A percentile compares a stretch with the other conserved stretches of the same genome.
Conservation (phyloP, 2,888 invertebrate species). For the Drosophila atripex region DNA sequence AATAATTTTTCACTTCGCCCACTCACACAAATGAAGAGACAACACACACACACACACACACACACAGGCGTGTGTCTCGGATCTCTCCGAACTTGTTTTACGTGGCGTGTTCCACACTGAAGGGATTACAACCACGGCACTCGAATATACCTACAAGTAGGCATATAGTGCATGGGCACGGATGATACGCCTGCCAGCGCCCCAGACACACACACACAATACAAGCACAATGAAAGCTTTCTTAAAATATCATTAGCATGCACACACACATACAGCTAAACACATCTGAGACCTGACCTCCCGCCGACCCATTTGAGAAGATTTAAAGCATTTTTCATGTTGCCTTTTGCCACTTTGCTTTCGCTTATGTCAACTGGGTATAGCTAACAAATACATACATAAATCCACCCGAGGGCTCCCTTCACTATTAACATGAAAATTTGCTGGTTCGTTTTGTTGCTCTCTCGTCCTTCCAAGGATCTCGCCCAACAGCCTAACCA, state of each 20-base stretch:
- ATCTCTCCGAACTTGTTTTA: no score
- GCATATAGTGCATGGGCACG: no score
- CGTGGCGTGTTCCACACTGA: no score
- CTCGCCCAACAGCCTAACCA: background rate
- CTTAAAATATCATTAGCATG: constrained; percentile 76
- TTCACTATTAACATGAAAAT: constrained; percentile 37
- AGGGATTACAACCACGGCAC: no score
- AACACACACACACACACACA: constrained; percentile 44
- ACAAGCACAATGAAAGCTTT: constrained; percentile 64
- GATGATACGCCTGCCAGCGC: no score
- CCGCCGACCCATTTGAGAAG: constrained; percentile 26
- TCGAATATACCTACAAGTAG: no score
- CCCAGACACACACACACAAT: constrained; percentile 19
- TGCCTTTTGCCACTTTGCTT: constrained; percentile 56
- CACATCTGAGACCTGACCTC: background rate
- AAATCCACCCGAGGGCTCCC: constrained; percentile 42
- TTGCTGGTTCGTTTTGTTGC: constrained; percentile 33
- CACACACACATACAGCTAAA: constrained; percentile 52
- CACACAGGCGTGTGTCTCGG: no score
- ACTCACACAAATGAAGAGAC: constrained; percentile 22
- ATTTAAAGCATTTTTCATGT: constrained; percentile 57
- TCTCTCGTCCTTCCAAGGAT: constrained; percentile 1
- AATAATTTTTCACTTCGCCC: constrained; percentile 48
- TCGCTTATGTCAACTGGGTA: constrained; percentile 70
- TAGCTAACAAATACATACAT: constrained; percentile 49